Conservation (phyloP, 2,888 invertebrate genomes). For the Andrena flavipes region DNA sequence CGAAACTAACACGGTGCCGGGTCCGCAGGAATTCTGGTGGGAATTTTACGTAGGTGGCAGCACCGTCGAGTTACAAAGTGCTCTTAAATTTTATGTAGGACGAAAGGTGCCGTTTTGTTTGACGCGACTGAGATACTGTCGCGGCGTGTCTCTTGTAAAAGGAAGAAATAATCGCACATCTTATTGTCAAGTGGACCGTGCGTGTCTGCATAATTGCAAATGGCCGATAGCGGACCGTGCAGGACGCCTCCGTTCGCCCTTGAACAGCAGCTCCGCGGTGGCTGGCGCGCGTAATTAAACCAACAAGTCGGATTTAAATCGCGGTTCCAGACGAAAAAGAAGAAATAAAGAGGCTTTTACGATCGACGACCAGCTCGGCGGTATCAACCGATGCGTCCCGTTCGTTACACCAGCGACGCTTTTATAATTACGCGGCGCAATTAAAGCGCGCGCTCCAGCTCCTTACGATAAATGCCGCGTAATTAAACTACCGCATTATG, state of each 20-base stretch:
- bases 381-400: slow-evolving; percentile 51
- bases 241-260: slow-evolving; percentile 19
- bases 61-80: too few relatives aligned
- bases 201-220: slow-evolving; percentile 7
- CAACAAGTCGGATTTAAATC: slow-evolving; percentile 46
- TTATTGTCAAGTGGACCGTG: slow-evolving; percentile 6
- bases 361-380: slow-evolving; percentile 50
- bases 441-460: slow-evolving; percentile 59
- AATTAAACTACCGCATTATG: slow-evolving; percentile 75
- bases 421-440: slow-evolving; percentile 67
- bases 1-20: background rate
- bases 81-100: too few relatives aligned
- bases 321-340: slow-evolving; percentile 9
- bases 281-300: slow-evolving; percentile 48
- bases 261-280: slow-evolving; percentile 7
- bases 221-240: background rate
- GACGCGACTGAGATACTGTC: too few relatives aligned
- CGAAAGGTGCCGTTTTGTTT: too few relatives aligned
- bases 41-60: background rate
- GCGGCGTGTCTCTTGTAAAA: background rate
- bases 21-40: background rate
- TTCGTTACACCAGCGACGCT: slow-evolving; percentile 48
- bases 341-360: slow-evolving; percentile 37
- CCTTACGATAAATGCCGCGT: slow-evolving; percentile 71
- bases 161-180: background rate